Conservation (phyloP, 2,113 vertebrate species). For the Scatophagus argus region DNA sequence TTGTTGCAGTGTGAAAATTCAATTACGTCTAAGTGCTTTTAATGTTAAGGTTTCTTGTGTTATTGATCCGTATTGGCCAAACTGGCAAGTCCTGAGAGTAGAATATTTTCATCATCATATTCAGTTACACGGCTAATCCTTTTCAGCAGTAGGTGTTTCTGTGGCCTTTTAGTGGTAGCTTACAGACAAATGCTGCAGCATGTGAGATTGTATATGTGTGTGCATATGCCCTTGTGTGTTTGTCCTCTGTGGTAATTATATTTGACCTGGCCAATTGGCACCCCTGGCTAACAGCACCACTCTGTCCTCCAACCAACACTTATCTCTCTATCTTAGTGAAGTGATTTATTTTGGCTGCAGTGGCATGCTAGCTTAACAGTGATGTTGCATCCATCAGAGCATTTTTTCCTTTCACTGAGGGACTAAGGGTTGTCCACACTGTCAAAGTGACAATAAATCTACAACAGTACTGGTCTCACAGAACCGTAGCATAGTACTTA, state of each 20-base stretch:
- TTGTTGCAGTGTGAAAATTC: neutral
- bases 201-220: neutral
- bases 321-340: slow-evolving; percentile 56
- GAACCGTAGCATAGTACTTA: neutral
- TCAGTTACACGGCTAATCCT: slow-evolving; percentile 35
- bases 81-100: neutral
- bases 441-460: slow-evolving; percentile 41
- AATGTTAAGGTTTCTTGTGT: slow-evolving; percentile 38
- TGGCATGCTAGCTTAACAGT: slow-evolving; percentile 40
- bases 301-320: slow-evolving; percentile 39
- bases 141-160: slow-evolving; percentile 48
- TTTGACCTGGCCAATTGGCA: slow-evolving; percentile 77
- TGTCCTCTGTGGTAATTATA: slow-evolving; percentile 76
- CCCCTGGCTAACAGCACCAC: slow-evolving; percentile 66
- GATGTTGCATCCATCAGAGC: slow-evolving; percentile 62
- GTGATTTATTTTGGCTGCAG: slow-evolving; percentile 74
- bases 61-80: slow-evolving; percentile 37
- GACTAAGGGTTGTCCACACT: slow-evolving; percentile 29
- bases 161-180: slow-evolving; percentile 50
- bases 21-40: slow-evolving; percentile 44
- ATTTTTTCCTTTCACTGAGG: slow-evolving; percentile 5
- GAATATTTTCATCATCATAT: slow-evolving; percentile 45
- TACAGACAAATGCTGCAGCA: slow-evolving; percentile 29
- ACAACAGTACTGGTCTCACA: slow-evolving; percentile 19
- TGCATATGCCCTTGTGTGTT: slow-evolving; percentile 25